Evolutionary conservation across 2,113 vertebrate genomes (phyloP).

Genomic region (Nymphicus hollandicus): DNA sequence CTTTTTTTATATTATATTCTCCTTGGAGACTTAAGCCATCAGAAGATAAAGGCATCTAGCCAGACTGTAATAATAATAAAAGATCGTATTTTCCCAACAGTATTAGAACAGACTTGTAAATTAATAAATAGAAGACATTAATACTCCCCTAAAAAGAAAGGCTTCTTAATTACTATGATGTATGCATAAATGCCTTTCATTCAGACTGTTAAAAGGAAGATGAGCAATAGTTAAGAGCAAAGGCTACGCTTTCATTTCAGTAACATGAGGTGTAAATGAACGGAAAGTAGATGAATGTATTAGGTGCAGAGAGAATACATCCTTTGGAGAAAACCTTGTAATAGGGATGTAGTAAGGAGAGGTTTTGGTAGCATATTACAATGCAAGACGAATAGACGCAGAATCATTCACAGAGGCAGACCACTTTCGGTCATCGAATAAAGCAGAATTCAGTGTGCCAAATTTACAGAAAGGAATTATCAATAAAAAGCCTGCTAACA

Average conservation of each 20-base stretch:
- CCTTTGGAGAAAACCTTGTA: background rate
- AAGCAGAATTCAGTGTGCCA: background rate
- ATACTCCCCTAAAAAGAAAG: background rate
- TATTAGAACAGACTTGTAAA: background rate
- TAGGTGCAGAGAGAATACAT: background rate
- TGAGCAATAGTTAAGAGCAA: background rate
- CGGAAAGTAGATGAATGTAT: background rate
- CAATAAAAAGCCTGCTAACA: background rate
- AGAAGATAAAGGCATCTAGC: conserved; percentile 13
- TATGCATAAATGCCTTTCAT: background rate
- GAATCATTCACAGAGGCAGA: background rate
- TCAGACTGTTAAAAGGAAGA: background rate
- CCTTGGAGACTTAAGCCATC: background rate
- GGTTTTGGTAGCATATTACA: background rate
- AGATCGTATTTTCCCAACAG: background rate
- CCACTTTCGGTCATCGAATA: background rate
- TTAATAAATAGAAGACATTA: conserved; percentile 33
- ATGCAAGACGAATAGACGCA: background rate
- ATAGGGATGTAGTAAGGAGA: background rate
- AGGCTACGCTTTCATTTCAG: background rate
- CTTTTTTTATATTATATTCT: background rate
- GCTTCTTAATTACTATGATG: background rate
- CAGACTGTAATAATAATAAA: conserved; percentile 4
- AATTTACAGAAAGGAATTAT: background rate
- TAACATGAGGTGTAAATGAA: background rate